Evolutionary conservation across 1,140 invertebrate species (phyloP), one percentile per base, ranked within the genome.

Genomic region (Heliothis virescens): DNA sequence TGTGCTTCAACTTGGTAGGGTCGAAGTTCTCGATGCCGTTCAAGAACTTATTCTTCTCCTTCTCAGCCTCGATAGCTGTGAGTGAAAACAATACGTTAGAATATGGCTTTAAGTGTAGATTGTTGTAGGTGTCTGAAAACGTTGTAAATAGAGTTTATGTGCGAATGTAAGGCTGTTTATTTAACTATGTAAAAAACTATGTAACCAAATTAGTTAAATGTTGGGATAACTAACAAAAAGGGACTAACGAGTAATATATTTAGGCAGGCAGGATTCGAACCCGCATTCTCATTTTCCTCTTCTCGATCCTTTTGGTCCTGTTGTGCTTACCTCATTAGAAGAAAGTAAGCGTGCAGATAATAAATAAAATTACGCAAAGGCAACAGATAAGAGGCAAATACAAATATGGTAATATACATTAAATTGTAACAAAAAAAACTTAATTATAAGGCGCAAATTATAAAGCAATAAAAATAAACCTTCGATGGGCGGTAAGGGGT

Each of bases 11-110:
- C 93, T 98, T 98, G 81, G 95, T 96, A 41, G 96, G 95, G 95
- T 98, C 97, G 91, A 98, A 98, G 90, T 97, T 97, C 94, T 98
- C 98, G 87, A 99, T 98, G 83, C 98, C 98, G 87, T 97, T 97
- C 84, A 98, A 96, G 82, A 98, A 96, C 86, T 98, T 96, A 92
- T 97, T 97, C 92, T 98, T 97, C 83, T 96, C 97, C 92, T 98
- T 98, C 91, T 98, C 98, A 87, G 97, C 96, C 91, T 98, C 96
- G 89, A 98, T 98, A 76, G 96, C 98, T 98, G 94, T 77, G 95
- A 59, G 53, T 79, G 94, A 83, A 80, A 86, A 81, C 26, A 50
- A 11, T 12, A 2, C n/a, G 16, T 72, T 57, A 72, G 50, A 41
- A 57, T 0, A 12, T 72, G 41, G 4, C 7, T 47, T 41, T 15